Base-by-base conservation (phyloP, 1,140 invertebrate species). In the Drosophila sechellia region DNA sequence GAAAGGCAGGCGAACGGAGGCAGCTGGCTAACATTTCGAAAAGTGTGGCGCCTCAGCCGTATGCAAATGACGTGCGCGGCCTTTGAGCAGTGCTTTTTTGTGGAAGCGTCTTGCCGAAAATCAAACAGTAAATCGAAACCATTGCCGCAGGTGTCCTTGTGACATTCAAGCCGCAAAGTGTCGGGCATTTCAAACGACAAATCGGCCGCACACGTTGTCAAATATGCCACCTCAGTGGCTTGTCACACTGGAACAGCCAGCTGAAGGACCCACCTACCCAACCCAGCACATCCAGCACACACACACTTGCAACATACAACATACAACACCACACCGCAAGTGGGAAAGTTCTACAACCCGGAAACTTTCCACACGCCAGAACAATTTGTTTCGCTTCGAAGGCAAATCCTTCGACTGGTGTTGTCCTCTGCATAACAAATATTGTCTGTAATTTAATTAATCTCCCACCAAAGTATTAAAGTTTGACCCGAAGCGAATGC, bases 371-470 rank as follows among this genome's bases (percentile, higher is more conserved):
- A 61, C 55, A 61, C 27, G 55, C 55, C 64, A 35, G 50, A 77
- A 61, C 73, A 77, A 77, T 77, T 77, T 77, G 73, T 49, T 56
- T 55, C 63, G 58, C 34, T 56, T 61, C 17, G 31, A 25, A 69
- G 64, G 53, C 56, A 77, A 77, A 77, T 55, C 64, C 64, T 35
- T 55, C 34, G 64, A 15, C 17, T 55, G 39, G 45, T 17, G 52
- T 17, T 70, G 64, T 70, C 65, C 68, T 70, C 52, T 74, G 68
- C 35, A 52, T 50, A 72, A 35, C 59, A 74, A 81, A 74, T 83
- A 79, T 83, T 65, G 54, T 61, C 37, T 37, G 37, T 81, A 86
- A 86, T 86, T 86, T 87, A 86, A 86, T 86, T 87, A 86, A 86
- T 86, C 68, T 40, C 66, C 49, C 61, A 66, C 48, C 35, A 66